Percentiles rank a stretch among this genome's conserved stretches.
Conservation (phyloP, 2,113 vertebrate genomes). For the Rhegmatorhina hoffmannsi region DNA sequence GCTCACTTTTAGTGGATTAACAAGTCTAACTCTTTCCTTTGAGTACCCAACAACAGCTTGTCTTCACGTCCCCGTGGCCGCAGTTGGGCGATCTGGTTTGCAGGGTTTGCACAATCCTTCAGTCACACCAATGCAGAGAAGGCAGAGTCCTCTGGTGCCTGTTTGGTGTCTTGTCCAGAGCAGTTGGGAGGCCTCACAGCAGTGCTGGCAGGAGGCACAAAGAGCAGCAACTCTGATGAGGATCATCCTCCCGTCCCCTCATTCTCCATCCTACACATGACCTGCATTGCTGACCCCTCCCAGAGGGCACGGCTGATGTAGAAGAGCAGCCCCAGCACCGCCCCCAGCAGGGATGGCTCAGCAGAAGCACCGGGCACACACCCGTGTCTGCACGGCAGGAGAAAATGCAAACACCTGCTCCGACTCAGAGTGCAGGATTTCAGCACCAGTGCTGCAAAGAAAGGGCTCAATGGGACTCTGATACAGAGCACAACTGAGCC, state of each 20-base stretch:
- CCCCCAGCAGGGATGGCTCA: not conserved
- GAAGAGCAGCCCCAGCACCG: not conserved
- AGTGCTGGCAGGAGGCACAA: not conserved
- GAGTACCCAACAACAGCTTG: not conserved
- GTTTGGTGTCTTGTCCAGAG: not conserved
- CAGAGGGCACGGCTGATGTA: not conserved
- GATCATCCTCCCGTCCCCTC: not conserved
- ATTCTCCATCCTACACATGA: not conserved
- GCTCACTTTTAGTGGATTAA: not conserved
- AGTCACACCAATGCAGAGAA: not conserved
- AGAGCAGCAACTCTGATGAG: not conserved
- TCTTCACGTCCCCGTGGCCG: not conserved
- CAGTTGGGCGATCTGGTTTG: not conserved
- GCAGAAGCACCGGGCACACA: not conserved
- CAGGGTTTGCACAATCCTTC: not conserved
- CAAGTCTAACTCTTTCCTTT: not conserved
- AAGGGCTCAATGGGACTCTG: not conserved
- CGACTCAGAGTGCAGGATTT: not conserved
- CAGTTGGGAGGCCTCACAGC: not conserved
- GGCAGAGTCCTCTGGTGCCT: not conserved
- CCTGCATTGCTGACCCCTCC: not conserved
- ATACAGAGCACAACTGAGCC: not conserved
- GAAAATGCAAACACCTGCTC: not conserved
- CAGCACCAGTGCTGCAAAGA: not conserved
- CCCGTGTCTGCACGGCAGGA: not conserved